Conservation (phyloP, 2,113 vertebrate species). For the Heteronetta atricapilla region DNA sequence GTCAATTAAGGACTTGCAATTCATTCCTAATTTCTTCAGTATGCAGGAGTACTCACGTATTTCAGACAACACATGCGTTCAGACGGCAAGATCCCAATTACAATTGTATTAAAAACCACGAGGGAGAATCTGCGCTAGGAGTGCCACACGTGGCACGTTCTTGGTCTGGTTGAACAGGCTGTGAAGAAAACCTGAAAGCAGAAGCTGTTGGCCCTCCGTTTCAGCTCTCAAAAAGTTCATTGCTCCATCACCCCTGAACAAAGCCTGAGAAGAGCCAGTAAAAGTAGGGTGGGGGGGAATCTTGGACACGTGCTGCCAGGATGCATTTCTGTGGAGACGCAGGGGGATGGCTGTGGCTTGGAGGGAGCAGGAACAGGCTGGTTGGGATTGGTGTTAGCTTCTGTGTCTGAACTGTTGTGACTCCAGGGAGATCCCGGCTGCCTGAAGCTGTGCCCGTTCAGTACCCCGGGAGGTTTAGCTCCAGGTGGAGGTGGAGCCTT, state of each 20-base stretch:
- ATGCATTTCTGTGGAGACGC: background rate
- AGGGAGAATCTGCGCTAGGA: background rate
- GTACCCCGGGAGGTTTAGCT: background rate
- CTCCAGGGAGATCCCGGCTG: background rate
- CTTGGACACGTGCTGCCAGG: background rate
- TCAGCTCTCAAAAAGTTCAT: background rate
- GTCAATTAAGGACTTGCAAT: constrained; percentile 53
- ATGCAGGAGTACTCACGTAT: background rate
- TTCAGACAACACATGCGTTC: constrained; percentile 3
- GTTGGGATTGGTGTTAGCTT: background rate
- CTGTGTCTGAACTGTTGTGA: background rate
- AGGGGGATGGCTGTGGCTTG: background rate
- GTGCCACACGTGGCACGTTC: background rate
- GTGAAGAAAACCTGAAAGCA: background rate
- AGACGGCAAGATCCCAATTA: background rate
- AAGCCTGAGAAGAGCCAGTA: background rate
- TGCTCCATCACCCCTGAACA: background rate
- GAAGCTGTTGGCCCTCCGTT: background rate
- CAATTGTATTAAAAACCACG: background rate
- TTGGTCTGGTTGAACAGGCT: background rate
- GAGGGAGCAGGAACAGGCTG: background rate
- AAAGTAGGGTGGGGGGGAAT: background rate
- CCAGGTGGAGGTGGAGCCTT: background rate
- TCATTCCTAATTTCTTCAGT: constrained; percentile 42
- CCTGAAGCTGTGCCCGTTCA: background rate